These are phyloP conservation scores for Hirudinaria manillensis DNA, from an alignment of 2,888 invertebrate species.

Conservation along the genomic window DNA sequence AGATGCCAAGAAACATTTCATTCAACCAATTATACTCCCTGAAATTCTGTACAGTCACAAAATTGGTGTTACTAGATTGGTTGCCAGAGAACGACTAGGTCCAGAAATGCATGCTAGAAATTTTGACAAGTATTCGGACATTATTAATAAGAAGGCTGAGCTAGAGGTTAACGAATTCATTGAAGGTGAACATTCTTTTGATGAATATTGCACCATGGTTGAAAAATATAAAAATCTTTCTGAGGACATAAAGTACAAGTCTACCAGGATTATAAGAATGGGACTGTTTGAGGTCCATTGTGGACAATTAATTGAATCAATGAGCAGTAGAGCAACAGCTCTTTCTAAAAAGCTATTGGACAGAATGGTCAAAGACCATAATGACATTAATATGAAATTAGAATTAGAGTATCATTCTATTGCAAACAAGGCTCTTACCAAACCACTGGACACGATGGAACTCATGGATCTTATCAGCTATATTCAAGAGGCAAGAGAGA, in stretches of 20 bases:
- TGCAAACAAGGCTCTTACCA: conserved; percentile 69
- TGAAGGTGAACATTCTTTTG: conserved; percentile 57
- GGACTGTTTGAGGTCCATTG: conserved; percentile 82
- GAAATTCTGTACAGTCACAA: conserved; percentile 65
- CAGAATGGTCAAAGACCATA: conserved; percentile 74
- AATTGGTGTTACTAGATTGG: conserved; percentile 59
- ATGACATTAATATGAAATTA: conserved; percentile 68
- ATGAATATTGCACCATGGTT: conserved; percentile 50
- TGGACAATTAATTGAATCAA: conserved; percentile 68
- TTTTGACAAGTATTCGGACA: conserved; percentile 65
- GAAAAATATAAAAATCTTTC: conserved; percentile 17
- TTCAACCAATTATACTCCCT: conserved; percentile 70
- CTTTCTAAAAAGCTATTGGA: conserved; percentile 67
- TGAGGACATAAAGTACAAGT: conserved; percentile 57
- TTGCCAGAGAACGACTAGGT: conserved; percentile 48
- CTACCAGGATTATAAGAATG: conserved; percentile 63
- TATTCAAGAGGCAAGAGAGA: conserved; percentile 67
- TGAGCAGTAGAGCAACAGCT: conserved; percentile 66
- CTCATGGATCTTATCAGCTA: conserved; percentile 75
- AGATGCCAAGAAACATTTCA: conserved; percentile 40
- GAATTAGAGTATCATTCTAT: conserved; percentile 70
- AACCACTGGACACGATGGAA: conserved; percentile 76
- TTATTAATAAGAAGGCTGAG: conserved; percentile 58
- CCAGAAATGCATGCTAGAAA: conserved; percentile 52
- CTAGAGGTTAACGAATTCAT: conserved; percentile 66